These are phyloP conservation scores for Hydrozoanthus tunicans DNA, from an alignment of 64 coral and sea anemone genomes.

Conservation along the genomic window DNA sequence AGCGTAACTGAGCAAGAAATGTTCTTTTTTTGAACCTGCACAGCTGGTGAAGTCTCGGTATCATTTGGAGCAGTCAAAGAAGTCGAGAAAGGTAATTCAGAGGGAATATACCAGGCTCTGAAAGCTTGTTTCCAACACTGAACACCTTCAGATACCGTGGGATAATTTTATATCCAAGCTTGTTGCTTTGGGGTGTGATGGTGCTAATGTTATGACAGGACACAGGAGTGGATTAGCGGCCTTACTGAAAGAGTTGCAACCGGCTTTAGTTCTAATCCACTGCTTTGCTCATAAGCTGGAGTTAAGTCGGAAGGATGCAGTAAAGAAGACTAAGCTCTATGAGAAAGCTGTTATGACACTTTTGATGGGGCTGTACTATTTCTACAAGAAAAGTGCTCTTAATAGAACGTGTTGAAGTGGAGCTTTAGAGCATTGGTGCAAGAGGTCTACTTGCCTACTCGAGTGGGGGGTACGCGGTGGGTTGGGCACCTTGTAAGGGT, in stretches of 20 bases:
- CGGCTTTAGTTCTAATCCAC: background rate
- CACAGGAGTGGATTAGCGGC: slow-evolving; percentile 12
- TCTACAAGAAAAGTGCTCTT: slow-evolving; percentile 37
- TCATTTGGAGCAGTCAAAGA: slow-evolving; percentile 1
- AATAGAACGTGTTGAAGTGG: slow-evolving; percentile 37
- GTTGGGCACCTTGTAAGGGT: slow-evolving; percentile 39
- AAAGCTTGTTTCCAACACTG: background rate
- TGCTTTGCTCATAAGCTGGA: slow-evolving; percentile 36
- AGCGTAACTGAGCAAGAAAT: slow-evolving; percentile 51
- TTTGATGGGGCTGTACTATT: slow-evolving; percentile 51
- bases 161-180: slow-evolving; percentile 11
- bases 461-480: slow-evolving; percentile 1
- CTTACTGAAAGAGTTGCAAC: slow-evolving; percentile 11
- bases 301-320: background rate
- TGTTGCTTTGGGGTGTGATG: slow-evolving; percentile 4
- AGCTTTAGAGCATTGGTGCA: background rate
- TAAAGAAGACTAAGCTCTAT: slow-evolving; percentile 31
- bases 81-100: slow-evolving; percentile 15
- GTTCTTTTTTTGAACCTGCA: slow-evolving; percentile 26
- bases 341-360: slow-evolving; percentile 21
- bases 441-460: slow-evolving; percentile 3
- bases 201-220: background rate
- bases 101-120: background rate
- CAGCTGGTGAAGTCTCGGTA: background rate
- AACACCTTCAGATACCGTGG: slow-evolving; percentile 14